These are phyloP conservation scores for Papio anubis DNA, from an alignment of 2,113 vertebrate genomes.

Conservation along the genomic window DNA sequence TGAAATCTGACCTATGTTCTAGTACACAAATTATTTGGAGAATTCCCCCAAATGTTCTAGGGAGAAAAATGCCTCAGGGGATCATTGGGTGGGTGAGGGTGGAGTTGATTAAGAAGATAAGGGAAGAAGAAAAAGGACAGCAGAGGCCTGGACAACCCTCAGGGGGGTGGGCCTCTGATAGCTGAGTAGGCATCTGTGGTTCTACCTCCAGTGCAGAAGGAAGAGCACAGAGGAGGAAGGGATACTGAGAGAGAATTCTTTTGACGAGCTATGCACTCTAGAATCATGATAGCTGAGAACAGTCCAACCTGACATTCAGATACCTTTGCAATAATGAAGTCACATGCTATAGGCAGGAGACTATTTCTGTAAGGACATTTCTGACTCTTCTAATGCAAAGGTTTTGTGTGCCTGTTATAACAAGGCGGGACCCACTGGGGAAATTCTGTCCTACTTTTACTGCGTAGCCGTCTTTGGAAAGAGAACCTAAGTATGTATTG, in stretches of 20 bases:
- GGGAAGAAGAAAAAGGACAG: neutral
- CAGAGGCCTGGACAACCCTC: neutral
- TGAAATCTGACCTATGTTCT: neutral
- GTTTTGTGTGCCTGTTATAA: neutral
- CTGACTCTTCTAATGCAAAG: neutral
- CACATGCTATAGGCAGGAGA: neutral
- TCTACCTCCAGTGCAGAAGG: neutral
- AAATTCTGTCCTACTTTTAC: neutral
- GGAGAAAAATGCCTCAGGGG: too few species aligned
- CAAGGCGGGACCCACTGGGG: neutral
- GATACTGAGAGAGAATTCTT: neutral
- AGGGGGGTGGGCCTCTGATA: neutral
- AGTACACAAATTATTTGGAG: neutral
- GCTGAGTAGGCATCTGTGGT: neutral
- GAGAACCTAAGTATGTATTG: neutral
- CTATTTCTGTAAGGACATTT: too few species aligned
- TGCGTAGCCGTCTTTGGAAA: neutral
- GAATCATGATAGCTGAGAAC: neutral
- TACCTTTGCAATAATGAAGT: neutral
- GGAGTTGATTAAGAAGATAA: neutral
- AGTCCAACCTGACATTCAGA: neutral
- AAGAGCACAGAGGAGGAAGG: neutral
- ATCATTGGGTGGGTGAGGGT: neutral
- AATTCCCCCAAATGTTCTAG: neutral
- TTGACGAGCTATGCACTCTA: neutral